Base-by-base conservation (phyloP, 2,888 invertebrate genomes). In the Conistra vaccinii region DNA sequence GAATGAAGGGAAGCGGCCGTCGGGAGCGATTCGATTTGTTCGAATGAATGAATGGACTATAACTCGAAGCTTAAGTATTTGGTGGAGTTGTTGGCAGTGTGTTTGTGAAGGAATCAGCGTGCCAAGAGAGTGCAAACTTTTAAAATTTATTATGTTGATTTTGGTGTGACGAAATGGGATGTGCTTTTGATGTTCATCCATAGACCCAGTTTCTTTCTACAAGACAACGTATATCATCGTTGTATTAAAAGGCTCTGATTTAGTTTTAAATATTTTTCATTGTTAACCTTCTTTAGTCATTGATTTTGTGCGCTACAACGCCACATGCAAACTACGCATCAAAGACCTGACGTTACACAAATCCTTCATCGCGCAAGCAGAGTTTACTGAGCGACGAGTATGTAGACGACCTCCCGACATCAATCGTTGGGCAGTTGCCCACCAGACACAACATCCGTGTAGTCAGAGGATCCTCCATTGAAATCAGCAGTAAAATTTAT, bases 11-110 rank as follows among this genome's bases (percentile, higher is more conserved):
- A 93, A 91, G 92, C 90, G 80, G 83, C 67, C 53, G 80, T 87
- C 62, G 42, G 75, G 75, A 82, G 78, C 85, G 83, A 81, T 94
- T 93, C 92, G 93, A 94, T 94, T 95, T 93, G 93, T 93, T 90
- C 85, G 87, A 85, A 89, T 86, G 84, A 83, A 92, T 95, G 95
- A 96, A 96, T 96, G 92, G 96, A 92, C 94, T 89, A 94, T 96
- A 94, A 96, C 93, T 92, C 78, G 81, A 81, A 77, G 78, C 78
- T 78, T 78, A 73, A 70, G 71, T 78, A 79, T 69, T 39, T 77
- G 57, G 51, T 82, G 69, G 78, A 83, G 80, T 42, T 76, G 81
- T 69, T 78, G 20, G n/a, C 42, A 45, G 77, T 88, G 77, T 87
- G 86, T 84, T 71, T 57, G 45, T 62, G 73, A 58, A 26, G 53